A percentile compares a stretch with the other conserved stretches of the same genome.
phyloP scores from a whole-genome alignment of 2,888 invertebrate species.

The Fabriciana adippe region DNA sequence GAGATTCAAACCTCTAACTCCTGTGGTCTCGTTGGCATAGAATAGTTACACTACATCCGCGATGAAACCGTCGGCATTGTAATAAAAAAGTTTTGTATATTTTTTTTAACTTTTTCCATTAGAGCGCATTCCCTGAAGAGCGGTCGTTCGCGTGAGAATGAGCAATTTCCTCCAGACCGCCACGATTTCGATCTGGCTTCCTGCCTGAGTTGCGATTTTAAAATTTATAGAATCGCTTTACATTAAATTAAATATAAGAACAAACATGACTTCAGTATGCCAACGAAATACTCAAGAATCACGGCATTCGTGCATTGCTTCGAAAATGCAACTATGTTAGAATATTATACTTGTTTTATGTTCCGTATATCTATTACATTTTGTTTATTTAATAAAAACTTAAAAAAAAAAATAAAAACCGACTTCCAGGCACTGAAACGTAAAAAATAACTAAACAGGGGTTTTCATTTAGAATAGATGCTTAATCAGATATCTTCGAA shows the following conservation, averaged over 20 bases:
- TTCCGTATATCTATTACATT: slow-evolving; percentile 11
- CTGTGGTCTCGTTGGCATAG: slow-evolving; percentile 26
- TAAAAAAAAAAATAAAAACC: too few species aligned
- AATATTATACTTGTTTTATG: slow-evolving; percentile 11
- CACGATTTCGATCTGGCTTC: slow-evolving; percentile 81
- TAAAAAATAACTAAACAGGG: too few species aligned
- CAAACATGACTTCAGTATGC: slow-evolving; percentile 45
- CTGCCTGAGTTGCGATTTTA: slow-evolving; percentile 79
- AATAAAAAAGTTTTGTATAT: slow-evolving; percentile 73
- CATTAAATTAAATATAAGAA: slow-evolving; percentile 75
- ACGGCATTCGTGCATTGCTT: slow-evolving; percentile 25
- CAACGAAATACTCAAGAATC: slow-evolving; percentile 20
- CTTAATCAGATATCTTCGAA: too few species aligned
- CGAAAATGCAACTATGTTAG: slow-evolving; percentile 11
- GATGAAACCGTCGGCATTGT: slow-evolving; percentile 57
- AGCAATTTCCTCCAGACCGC: slow-evolving; percentile 79
- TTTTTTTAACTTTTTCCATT: slow-evolving; percentile 80
- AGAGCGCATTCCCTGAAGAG: slow-evolving; percentile 68
- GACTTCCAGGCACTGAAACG: too few species aligned
- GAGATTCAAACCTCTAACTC: slow-evolving; percentile 29
- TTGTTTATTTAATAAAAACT: too few species aligned
- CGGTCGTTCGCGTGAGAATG: slow-evolving; percentile 79
- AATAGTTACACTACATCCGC: slow-evolving; percentile 39
- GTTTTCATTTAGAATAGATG: too few species aligned
- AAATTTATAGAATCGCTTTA: slow-evolving; percentile 77